Percentiles rank a stretch among this genome's conserved stretches.
These are phyloP conservation scores for Cerceris ruficornis DNA, from an alignment of 2,888 invertebrate genomes.

Conservation along the genomic window DNA sequence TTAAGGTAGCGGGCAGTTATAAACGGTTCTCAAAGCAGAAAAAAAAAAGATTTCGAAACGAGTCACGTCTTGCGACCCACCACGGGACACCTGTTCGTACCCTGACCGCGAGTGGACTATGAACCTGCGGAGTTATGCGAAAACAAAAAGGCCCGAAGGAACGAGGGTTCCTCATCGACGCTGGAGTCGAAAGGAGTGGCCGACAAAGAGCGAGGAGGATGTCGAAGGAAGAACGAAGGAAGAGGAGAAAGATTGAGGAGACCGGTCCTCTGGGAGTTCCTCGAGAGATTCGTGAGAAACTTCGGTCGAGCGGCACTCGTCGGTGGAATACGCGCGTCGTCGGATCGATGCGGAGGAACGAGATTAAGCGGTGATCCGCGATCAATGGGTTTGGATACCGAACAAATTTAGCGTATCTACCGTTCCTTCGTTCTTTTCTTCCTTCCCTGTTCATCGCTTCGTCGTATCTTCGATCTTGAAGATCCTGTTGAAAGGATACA, in stretches of 20 bases:
- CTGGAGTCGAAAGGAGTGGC: constrained; percentile 58
- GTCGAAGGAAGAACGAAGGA: constrained; percentile 9
- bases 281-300: constrained; percentile 62
- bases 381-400: constrained; percentile 37
- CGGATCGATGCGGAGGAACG: constrained; percentile 36
- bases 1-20: constrained; percentile 45
- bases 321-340: constrained; percentile 25
- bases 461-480: constrained; percentile 27
- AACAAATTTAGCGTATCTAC: constrained; percentile 37
- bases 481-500: background rate
- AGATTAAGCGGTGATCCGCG: constrained; percentile 38
- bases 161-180: constrained; percentile 52
- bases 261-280: constrained; percentile 50
- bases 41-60: constrained; percentile 20
- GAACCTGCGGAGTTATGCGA: constrained; percentile 58
- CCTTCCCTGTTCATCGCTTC: too few species aligned
- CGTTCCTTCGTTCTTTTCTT: constrained; percentile 6
- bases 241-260: constrained; percentile 26
- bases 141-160: constrained; percentile 44
- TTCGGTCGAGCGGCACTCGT: constrained; percentile 43
- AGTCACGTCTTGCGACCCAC: constrained; percentile 33
- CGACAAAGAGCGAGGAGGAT: constrained; percentile 20
- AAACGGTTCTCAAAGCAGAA: constrained; percentile 36
- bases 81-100: constrained; percentile 63
- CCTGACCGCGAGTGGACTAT: constrained; percentile 45